phyloP scores from a whole-genome alignment of 2,888 invertebrate species.

The Orchestes rusci region DNA sequence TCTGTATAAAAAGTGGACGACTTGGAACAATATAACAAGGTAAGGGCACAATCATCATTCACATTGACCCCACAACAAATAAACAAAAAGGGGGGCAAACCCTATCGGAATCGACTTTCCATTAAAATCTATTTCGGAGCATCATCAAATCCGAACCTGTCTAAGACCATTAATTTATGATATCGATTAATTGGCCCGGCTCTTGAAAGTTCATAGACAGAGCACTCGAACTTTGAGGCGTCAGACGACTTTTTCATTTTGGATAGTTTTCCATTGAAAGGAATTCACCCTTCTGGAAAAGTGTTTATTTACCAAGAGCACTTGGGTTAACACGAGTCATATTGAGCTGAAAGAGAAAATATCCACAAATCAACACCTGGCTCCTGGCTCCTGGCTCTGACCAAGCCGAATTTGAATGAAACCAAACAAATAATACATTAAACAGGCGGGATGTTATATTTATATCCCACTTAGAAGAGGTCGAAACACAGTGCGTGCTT shows the following conservation, averaged over 20 bases:
- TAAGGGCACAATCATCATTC: no score
- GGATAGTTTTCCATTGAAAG: no score
- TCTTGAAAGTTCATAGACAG: slow-evolving; percentile 25
- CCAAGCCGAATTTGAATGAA: slow-evolving; percentile 34
- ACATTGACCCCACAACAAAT: no score
- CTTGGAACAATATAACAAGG: no score
- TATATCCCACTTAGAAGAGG: slow-evolving; percentile 38
- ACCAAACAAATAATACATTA: slow-evolving; percentile 34
- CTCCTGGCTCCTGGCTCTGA: slow-evolving; percentile 32
- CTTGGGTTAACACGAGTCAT: slow-evolving; percentile 16
- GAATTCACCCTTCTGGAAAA: no score
- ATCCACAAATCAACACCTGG: no score
- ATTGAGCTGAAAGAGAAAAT: no score
- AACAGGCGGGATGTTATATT: slow-evolving; percentile 34
- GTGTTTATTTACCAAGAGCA: no score
- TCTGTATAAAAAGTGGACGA: no score
- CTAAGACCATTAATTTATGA: slow-evolving; percentile 19
- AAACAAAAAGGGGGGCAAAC: no score
- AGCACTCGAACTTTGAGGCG: slow-evolving; percentile 21
- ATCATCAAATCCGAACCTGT: slow-evolving; percentile 19
- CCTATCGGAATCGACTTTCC: no score
- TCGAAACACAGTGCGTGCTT: slow-evolving; percentile 30
- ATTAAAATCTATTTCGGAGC: no score
- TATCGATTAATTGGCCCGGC: slow-evolving; percentile 23
- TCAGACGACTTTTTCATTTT: slow-evolving; percentile 22